Evolutionary conservation across 2,797 vertebrate genomes (phyloP).

Genomic region (Takifugu rubripes): DNA sequence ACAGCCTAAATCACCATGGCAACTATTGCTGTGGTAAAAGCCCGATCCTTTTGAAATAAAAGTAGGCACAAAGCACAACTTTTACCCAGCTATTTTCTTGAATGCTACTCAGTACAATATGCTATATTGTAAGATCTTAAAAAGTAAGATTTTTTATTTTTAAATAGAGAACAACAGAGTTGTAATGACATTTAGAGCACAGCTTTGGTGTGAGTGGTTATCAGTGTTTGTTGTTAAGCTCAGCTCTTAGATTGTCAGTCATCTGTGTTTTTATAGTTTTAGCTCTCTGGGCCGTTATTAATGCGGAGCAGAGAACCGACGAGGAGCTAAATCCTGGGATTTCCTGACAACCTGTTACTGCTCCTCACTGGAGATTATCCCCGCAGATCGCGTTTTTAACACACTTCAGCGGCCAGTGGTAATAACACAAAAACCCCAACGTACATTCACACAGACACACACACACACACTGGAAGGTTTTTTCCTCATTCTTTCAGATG

Average conservation of each 20-base stretch:
- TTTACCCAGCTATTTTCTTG: neutral
- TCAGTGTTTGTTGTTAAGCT: no score
- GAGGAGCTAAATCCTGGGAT: constrained; percentile 43
- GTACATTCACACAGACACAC: neutral
- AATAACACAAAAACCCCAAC: neutral
- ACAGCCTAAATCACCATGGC: neutral
- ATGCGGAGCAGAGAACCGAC: constrained; percentile 12
- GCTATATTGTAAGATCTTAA: no score
- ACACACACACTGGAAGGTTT: neutral
- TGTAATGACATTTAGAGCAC: neutral
- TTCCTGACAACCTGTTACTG: constrained; percentile 52
- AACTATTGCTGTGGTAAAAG: neutral
- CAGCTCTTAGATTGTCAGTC: neutral
- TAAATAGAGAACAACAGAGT: no score
- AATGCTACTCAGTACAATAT: no score
- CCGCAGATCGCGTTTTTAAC: neutral
- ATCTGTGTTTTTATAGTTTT: neutral
- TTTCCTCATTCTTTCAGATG: constrained; percentile 13
- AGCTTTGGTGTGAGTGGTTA: no score
- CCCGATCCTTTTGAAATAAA: neutral
- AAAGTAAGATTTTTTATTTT: no score
- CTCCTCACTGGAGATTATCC: constrained; percentile 32
- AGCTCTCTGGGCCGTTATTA: no score
- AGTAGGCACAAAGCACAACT: neutral
- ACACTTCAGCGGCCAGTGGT: neutral